Conservation (phyloP, 2,888 invertebrate genomes). For the Noctuana brunneofusca region DNA sequence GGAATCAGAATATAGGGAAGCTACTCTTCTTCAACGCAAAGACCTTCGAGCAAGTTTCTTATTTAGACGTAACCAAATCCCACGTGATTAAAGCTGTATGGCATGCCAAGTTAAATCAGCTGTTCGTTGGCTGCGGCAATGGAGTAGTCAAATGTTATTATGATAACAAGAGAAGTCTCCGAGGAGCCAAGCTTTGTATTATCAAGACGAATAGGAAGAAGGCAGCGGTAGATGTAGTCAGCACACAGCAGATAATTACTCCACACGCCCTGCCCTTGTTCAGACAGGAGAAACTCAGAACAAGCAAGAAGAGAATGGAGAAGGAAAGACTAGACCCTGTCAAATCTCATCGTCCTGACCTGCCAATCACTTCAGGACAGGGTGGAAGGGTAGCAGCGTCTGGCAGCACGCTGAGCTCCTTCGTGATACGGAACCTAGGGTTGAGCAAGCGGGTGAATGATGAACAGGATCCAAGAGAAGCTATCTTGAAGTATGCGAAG, state of each 20-base stretch:
- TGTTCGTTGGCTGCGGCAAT: conserved; percentile 95
- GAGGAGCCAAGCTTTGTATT: conserved; percentile 95
- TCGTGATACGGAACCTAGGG: conserved; percentile 97
- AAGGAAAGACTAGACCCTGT: conserved; percentile 94
- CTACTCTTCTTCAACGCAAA: conserved; percentile 91
- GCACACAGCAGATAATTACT: conserved; percentile 96
- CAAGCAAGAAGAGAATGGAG: conserved; percentile 94
- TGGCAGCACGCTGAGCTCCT: conserved; percentile 97
- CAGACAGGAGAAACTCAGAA: conserved; percentile 94
- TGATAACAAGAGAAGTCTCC: conserved; percentile 91
- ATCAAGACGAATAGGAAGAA: conserved; percentile 90
- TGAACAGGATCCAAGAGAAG: conserved; percentile 96
- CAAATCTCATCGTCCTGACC: conserved; percentile 91
- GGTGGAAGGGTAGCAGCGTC: conserved; percentile 97
- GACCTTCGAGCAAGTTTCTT: conserved; percentile 88
- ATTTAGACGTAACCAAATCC: conserved; percentile 89
- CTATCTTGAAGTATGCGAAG: conserved; percentile 96
- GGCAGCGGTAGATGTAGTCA: conserved; percentile 92
- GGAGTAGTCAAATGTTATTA: conserved; percentile 96
- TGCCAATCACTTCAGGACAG: conserved; percentile 94
- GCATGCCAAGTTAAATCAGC: conserved; percentile 99
- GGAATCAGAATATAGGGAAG: conserved; percentile 85
- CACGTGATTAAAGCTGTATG: conserved; percentile 95
- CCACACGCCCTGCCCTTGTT: conserved; percentile 98
- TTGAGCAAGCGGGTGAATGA: conserved; percentile 95